Conservation (phyloP, 2,113 vertebrate species). For the Nycticorax nycticorax region DNA sequence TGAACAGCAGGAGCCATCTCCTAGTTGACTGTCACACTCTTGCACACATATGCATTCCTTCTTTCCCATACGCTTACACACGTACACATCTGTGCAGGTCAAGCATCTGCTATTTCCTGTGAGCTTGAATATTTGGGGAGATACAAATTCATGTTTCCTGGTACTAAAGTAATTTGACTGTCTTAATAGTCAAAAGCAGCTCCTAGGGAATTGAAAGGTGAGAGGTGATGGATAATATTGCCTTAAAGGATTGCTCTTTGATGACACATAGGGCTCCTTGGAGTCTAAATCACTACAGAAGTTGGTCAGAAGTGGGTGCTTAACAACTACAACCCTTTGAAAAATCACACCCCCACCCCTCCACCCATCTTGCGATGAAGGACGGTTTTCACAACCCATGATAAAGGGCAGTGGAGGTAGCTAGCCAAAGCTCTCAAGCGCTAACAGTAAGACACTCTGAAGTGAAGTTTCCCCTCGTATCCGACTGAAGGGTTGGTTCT, state of each 20-base stretch:
- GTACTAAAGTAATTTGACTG: neutral
- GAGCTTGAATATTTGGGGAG: neutral
- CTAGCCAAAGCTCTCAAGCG: neutral
- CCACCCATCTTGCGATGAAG: accelerated
- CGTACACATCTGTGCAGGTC: accelerated
- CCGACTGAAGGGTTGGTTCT: neutral
- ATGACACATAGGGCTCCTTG: neutral
- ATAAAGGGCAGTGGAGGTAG: neutral
- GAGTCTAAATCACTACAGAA: neutral
- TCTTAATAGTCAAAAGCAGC: neutral
- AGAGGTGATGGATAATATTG: neutral
- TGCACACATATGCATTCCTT: neutral
- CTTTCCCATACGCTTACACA: neutral
- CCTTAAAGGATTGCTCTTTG: neutral
- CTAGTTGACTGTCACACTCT: neutral
- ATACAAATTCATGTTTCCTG: neutral
- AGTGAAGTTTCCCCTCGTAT: neutral
- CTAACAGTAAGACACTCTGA: neutral
- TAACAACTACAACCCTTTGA: neutral
- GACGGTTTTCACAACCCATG: neutral
- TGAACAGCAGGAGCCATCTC: neutral
- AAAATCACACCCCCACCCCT: neutral
- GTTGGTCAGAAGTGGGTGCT: neutral
- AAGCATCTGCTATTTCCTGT: neutral
- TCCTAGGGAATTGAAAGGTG: neutral